Evolutionary conservation across 2,113 vertebrate genomes (phyloP).

Genomic region (Machaerirhynchus nigripectus): DNA sequence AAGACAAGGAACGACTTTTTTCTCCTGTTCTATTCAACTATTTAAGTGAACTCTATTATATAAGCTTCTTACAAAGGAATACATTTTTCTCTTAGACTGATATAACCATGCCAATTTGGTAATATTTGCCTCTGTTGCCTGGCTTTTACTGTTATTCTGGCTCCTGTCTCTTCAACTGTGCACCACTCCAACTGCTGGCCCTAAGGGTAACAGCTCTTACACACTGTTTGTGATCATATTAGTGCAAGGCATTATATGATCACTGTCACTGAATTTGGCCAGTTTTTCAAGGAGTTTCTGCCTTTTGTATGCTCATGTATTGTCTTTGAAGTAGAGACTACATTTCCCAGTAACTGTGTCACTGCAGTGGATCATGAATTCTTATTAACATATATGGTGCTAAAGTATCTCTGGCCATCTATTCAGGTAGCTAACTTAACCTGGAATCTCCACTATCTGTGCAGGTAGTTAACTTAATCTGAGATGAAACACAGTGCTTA

Average conservation of each 20-base stretch:
- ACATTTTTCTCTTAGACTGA: neutral
- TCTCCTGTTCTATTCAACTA: neutral
- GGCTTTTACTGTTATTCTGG: neutral
- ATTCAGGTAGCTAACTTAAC: neutral
- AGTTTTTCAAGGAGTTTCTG: neutral
- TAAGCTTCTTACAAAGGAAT: neutral
- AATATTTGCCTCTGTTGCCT: neutral
- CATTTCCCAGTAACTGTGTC: neutral
- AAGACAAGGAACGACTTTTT: neutral
- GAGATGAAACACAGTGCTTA: neutral
- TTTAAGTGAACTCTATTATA: neutral
- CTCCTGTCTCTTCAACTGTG: neutral
- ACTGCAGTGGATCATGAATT: accelerated
- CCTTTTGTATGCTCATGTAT: neutral
- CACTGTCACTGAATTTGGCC: neutral
- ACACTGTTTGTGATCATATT: neutral
- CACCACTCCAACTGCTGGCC: neutral
- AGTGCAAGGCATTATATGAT: neutral
- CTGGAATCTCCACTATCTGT: neutral
- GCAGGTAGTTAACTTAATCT: neutral
- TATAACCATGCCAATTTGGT: neutral
- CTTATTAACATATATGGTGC: accelerated
- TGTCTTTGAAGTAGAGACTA: neutral
- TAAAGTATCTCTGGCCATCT: neutral
- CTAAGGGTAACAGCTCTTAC: neutral